Base-by-base conservation (phyloP, 2,888 invertebrate genomes). In the Ophion costatus region DNA sequence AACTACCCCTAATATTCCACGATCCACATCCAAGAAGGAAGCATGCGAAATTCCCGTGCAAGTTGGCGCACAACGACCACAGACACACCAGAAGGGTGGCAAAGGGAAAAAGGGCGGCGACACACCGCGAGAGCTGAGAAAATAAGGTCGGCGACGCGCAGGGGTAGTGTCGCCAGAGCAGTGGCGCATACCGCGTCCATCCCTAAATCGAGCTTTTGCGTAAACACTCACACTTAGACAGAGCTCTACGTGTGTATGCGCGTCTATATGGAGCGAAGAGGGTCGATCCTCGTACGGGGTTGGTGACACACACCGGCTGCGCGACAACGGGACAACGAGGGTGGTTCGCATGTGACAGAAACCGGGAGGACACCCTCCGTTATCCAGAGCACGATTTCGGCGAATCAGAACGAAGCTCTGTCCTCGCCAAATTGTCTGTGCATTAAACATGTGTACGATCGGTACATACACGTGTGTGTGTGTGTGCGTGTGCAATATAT, bases 341-440 rank as follows among this genome's bases (percentile, higher is more conserved):
- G 80, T 57, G 74, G 80, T 64, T 80, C n/a, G 59, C 29, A 67
- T 67, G 82, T 80, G 87, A 83, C 83, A 69, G 14, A 79, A 84
- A 79, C 61, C 76, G 81, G 57, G 83, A 76, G 82, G 71, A 82
- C 67, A 71, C 56, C 71, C 59, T 33, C 45, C 67, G 74, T 82
- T 80, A 59, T 70, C 38, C 69, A 11, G 59, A 61, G 73, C 64
- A 70, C 64, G 73, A 80, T 83, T 80, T 88, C 88, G 82, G 86
- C 92, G 92, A 92, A 92, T 92, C 92, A 92, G 89, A 85, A 88
- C 14, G 5, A 24, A 80, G 71, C 63, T 24, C 64, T 77, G 11
- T 69, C 84, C 87, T 86, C 38, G 38, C 6, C 5, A 67, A 59
- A 73, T 74, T 24, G 67, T 63, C 61, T 88, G 17, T 14, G 5